Percentiles rank a stretch among this genome's conserved stretches.
These are phyloP conservation scores for Aurelia sp. DNA, from an alignment of 30 jellyfish, hydroid and myxozoan genomes.

Conservation along the genomic window DNA sequence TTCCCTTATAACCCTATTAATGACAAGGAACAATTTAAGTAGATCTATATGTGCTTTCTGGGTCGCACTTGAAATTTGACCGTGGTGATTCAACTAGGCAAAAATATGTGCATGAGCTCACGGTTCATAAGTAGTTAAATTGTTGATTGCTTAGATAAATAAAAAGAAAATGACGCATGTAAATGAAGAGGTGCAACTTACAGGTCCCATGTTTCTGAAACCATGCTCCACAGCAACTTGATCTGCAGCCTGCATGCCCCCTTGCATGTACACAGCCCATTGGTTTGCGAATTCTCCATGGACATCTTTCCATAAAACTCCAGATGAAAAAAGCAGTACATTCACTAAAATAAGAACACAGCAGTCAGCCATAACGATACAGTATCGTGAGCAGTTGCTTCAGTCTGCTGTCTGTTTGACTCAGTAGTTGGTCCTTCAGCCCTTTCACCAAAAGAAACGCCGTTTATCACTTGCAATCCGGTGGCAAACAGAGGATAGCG, in stretches of 20 bases:
- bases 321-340: not conserved
- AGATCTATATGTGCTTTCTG: too few species aligned
- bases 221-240: constrained; percentile 94
- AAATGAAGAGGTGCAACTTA: constrained; percentile 31
- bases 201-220: constrained; percentile 89
- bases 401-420: not conserved
- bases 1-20: too few species aligned
- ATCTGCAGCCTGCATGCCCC: constrained; percentile 84
- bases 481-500: constrained; percentile 11
- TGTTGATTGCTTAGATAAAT: too few species aligned
- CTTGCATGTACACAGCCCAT: constrained; percentile 97
- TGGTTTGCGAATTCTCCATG: constrained; percentile 72
- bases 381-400: too few species aligned
- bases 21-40: too few species aligned
- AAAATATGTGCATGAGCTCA: too few species aligned
- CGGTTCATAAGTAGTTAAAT: too few species aligned
- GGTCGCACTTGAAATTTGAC: too few species aligned
- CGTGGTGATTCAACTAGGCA: too few species aligned
- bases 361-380: constrained; percentile 21
- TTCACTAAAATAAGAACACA: not conserved
- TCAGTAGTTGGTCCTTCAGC: not conserved
- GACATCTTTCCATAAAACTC: constrained; percentile 6
- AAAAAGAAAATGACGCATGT: too few species aligned
- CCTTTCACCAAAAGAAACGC: not conserved
- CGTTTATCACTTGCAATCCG: constrained; percentile 1